Evolutionary conservation across 2,888 invertebrate genomes (phyloP).

Genomic region (Oligia latruncula): DNA sequence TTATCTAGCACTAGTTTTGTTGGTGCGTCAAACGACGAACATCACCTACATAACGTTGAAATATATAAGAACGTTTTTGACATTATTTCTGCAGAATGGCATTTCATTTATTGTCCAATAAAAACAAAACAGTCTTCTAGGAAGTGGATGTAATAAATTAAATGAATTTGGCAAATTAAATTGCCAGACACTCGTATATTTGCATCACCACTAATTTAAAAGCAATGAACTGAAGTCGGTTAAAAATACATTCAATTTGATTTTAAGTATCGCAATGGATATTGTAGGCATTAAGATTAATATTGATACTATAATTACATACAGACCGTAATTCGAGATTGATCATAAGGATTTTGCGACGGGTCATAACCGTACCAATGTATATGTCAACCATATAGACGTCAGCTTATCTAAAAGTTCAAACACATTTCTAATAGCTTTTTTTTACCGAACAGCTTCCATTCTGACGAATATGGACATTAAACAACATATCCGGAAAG

Average conservation of each 20-base stretch:
- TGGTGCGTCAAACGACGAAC: conserved; percentile 52
- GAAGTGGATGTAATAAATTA: conserved; percentile 38
- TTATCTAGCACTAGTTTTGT: conserved; percentile 65
- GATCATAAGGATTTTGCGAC: conserved; percentile 10
- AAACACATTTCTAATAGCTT: conserved; percentile 3
- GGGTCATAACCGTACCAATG: background rate
- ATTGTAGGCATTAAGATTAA: conserved; percentile 26
- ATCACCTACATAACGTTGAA: conserved; percentile 32
- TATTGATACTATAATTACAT: conserved; percentile 25
- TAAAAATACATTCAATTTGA: conserved; percentile 38
- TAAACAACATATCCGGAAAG: conserved; percentile 40
- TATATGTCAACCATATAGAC: background rate
- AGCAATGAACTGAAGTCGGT: conserved; percentile 27
- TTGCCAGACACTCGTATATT: conserved; percentile 21
- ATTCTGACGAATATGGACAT: conserved; percentile 51
- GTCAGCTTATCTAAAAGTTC: background rate
- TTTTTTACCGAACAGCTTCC: conserved; percentile 17
- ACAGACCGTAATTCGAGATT: conserved; percentile 7
- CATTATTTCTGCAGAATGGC: conserved; percentile 33
- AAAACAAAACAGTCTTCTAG: conserved; percentile 40
- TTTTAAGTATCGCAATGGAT: conserved; percentile 19
- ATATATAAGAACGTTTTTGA: conserved; percentile 29
- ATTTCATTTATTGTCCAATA: conserved; percentile 30
- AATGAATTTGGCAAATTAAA: conserved; percentile 50
- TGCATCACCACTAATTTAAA: conserved; percentile 27